Conservation (phyloP, 2,888 invertebrate species). For the Hirtodrosophila histrioides region DNA sequence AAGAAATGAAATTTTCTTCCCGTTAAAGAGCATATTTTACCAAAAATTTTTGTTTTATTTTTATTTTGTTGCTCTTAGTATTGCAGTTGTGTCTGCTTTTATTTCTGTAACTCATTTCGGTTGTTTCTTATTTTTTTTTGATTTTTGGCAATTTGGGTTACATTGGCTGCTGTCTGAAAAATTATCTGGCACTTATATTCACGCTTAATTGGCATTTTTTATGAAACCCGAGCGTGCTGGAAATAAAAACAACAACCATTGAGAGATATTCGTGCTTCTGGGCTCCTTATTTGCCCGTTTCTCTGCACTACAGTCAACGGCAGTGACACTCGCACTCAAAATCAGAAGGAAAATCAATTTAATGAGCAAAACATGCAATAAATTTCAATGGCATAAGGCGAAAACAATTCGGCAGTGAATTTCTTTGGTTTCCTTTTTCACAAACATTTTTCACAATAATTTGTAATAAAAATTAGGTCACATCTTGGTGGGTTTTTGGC, state of each 20-base stretch:
- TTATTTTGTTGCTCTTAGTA: slow-evolving; percentile 9
- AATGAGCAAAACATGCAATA: slow-evolving; percentile 81
- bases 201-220: slow-evolving; percentile 83
- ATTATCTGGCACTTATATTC: slow-evolving; percentile 83
- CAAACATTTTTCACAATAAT: slow-evolving; percentile 25
- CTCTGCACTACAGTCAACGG: slow-evolving; percentile 29
- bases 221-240: slow-evolving; percentile 75
- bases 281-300: slow-evolving; percentile 54
- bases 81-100: slow-evolving; percentile 43
- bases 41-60: slow-evolving; percentile 47
- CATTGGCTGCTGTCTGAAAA: slow-evolving; percentile 81
- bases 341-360: slow-evolving; percentile 79
- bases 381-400: slow-evolving; percentile 63
- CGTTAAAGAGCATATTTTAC: slow-evolving; percentile 55
- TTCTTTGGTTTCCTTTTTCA: slow-evolving; percentile 50
- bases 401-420: slow-evolving; percentile 61
- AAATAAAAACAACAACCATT: slow-evolving; percentile 51
- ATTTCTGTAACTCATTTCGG: slow-evolving; percentile 62
- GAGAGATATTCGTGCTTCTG: slow-evolving; percentile 73
- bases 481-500: slow-evolving; percentile 24
- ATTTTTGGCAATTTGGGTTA: slow-evolving; percentile 78
- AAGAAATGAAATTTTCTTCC: slow-evolving; percentile 25
- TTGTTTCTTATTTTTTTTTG: slow-evolving; percentile 29
- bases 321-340: slow-evolving; percentile 83
- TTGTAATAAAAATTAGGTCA: slow-evolving; percentile 64